A percentile compares a stretch with the other conserved stretches of the same genome.
These are phyloP conservation scores for Pemphigus obesinymphae DNA, from an alignment of 1,140 invertebrate genomes.

Conservation along the genomic window DNA sequence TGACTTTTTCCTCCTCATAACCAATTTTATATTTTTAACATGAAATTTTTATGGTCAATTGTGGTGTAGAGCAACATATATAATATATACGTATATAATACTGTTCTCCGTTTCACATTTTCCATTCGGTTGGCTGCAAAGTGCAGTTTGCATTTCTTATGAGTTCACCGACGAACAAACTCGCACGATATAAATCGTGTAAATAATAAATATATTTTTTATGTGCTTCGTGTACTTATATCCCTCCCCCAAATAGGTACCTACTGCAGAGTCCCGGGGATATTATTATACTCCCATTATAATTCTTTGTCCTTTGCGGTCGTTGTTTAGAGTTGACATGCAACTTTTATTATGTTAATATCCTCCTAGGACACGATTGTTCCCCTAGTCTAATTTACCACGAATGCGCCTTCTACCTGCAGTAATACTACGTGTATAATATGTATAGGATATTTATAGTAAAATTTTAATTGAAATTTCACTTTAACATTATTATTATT, in stretches of 20 bases:
- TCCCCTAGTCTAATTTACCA: neutral
- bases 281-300: neutral
- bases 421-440: neutral
- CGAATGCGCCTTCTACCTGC: neutral
- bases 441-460: neutral
- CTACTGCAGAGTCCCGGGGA: neutral
- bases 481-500: neutral
- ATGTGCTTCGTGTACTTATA: neutral
- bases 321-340: neutral
- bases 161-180: neutral
- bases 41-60: conserved; percentile 2
- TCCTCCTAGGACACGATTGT: neutral
- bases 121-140: conserved; percentile 11
- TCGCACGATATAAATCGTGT: neutral
- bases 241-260: neutral
- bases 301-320: neutral
- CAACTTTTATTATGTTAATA: neutral
- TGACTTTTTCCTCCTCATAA: neutral
- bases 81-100: too few relatives aligned
- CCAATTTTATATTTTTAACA: neutral
- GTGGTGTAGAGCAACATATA: neutral
- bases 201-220: conserved; percentile 37
- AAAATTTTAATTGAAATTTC: conserved; percentile 5
- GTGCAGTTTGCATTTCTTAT: conserved; percentile 38
- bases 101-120: neutral